phyloP scores from a whole-genome alignment of 1,140 invertebrate species.

The Harlomillsia oculata region DNA sequence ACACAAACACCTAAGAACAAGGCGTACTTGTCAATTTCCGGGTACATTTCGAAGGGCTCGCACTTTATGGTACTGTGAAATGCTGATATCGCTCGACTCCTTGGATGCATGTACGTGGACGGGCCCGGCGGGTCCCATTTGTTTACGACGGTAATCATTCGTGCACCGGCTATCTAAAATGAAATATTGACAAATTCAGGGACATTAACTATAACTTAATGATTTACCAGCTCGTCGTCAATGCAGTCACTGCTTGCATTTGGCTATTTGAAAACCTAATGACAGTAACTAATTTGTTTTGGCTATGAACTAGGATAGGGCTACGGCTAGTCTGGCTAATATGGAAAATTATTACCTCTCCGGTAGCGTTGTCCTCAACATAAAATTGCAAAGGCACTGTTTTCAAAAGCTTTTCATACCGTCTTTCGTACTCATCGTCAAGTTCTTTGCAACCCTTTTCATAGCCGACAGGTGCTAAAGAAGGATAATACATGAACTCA shows the following conservation, averaged over 20 bases:
- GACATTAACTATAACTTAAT: background rate
- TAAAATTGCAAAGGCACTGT: background rate
- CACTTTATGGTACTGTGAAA: background rate
- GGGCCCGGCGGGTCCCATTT: background rate
- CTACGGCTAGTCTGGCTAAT: background rate
- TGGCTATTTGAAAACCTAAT: background rate
- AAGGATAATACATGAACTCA: constrained; percentile 9
- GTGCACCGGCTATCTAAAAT: background rate
- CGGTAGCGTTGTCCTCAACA: constrained; percentile 5
- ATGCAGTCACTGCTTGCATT: no score
- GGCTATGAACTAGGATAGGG: background rate
- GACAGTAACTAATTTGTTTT: background rate
- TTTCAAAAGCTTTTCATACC: background rate
- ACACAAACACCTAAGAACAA: constrained; percentile 8
- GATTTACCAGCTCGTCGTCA: background rate
- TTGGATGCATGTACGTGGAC: background rate
- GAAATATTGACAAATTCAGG: background rate
- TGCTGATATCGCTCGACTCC: constrained; percentile 3
- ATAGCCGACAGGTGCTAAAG: background rate
- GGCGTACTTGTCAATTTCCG: background rate
- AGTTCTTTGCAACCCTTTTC: constrained; percentile 4
- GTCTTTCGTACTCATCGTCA: constrained; percentile 1
- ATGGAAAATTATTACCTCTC: background rate
- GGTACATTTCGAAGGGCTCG: constrained; percentile 2
- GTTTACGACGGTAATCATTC: background rate